phyloP scores from a whole-genome alignment of 2,797 vertebrate genomes.

The Pogoniulus pusillus region DNA sequence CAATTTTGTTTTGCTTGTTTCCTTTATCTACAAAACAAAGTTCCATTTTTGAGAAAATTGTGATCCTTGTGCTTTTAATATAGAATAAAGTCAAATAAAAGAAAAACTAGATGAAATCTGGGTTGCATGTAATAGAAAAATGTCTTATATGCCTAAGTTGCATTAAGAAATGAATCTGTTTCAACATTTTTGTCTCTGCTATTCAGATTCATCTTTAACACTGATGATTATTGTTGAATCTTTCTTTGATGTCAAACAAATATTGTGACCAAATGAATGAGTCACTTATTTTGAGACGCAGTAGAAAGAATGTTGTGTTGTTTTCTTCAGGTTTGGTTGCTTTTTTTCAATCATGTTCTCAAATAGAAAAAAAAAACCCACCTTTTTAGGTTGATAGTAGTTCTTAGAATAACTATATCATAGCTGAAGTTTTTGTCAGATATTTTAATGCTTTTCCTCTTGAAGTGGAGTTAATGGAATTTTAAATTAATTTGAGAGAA shows the following conservation, averaged over 20 bases:
- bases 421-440: background rate
- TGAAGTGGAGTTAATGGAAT: conserved; percentile 40
- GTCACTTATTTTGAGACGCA: background rate
- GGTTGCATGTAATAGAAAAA: background rate
- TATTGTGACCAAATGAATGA: background rate
- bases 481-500: conserved; percentile 11
- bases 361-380: background rate
- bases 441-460: background rate
- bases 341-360: background rate
- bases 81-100: background rate
- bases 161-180: background rate
- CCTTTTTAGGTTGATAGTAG: background rate
- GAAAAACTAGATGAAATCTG: background rate
- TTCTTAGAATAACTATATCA: background rate
- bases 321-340: background rate
- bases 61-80: background rate
- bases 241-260: background rate
- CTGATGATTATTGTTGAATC: background rate
- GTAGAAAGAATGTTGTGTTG: background rate
- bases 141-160: background rate
- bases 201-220: background rate
- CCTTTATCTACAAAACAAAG: background rate
- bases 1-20: background rate
- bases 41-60: background rate
- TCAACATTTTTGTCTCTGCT: background rate